Percentiles rank a stretch among this genome's conserved stretches.
Conservation (phyloP, 2,797 vertebrate species). For the Rhyacichthys aspro region DNA sequence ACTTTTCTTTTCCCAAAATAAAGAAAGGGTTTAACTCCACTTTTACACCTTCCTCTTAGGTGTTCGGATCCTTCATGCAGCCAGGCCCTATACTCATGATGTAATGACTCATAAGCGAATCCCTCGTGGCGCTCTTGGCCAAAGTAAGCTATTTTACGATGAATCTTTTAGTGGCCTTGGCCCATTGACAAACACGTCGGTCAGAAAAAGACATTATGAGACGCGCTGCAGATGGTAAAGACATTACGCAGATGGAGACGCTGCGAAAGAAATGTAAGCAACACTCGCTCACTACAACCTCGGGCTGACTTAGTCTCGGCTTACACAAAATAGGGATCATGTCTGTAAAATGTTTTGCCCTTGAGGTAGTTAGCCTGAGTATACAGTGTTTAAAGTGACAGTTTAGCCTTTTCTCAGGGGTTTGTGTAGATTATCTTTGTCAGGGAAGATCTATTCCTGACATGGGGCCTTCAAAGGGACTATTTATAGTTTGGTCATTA, state of each 20-base stretch:
- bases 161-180: slow-evolving; percentile 11
- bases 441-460: not conserved
- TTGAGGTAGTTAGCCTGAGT: not conserved
- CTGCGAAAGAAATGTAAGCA: slow-evolving; percentile 9
- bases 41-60: slow-evolving; percentile 32
- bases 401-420: not conserved
- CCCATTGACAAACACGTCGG: not conserved
- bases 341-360: slow-evolving; percentile 14
- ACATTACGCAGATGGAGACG: slow-evolving; percentile 10
- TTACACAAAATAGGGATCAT: slow-evolving; percentile 10
- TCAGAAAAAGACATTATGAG: slow-evolving; percentile 5
- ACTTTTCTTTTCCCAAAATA: slow-evolving; percentile 43
- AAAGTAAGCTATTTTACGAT: not conserved
- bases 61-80: slow-evolving; percentile 12
- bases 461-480: not conserved
- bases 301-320: slow-evolving; percentile 1
- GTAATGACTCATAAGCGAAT: not conserved
- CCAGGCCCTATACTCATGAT: not conserved
- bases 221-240: slow-evolving; percentile 2
- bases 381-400: not conserved
- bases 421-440: not conserved
- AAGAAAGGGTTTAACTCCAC: slow-evolving; percentile 43
- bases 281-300: not conserved
- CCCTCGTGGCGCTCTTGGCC: not conserved
- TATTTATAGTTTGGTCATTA: too few species aligned